Percentiles rank a stretch among this genome's conserved stretches.
phyloP scores from a whole-genome alignment of 2,888 invertebrate genomes.

The Luffia ferchaultella region DNA sequence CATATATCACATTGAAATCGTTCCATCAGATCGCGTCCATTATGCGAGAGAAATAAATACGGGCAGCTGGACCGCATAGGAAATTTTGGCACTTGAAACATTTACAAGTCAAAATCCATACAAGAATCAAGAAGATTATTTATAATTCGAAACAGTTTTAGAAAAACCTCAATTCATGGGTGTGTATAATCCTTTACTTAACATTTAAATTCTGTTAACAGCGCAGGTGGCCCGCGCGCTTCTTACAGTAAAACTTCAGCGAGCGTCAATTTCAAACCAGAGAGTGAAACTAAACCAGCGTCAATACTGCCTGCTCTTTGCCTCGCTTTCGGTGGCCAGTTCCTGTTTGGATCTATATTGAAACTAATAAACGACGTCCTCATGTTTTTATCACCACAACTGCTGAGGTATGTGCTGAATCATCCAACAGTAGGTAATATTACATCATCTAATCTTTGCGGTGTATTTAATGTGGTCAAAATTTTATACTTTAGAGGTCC shows the following conservation, averaged over 20 bases:
- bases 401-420: conserved; percentile 75
- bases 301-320: conserved; percentile 86
- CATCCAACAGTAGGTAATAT: background rate
- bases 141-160: too few species aligned
- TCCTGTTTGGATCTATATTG: conserved; percentile 83
- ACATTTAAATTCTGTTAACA: conserved; percentile 13
- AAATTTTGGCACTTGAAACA: too few species aligned
- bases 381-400: conserved; percentile 89
- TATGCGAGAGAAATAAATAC: too few species aligned
- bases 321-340: conserved; percentile 87
- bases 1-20: too few species aligned
- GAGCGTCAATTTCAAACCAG: conserved; percentile 77
- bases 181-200: too few species aligned
- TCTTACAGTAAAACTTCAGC: conserved; percentile 74
- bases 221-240: conserved; percentile 59
- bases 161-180: too few species aligned
- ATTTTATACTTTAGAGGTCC: background rate
- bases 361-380: conserved; percentile 86
- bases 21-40: too few species aligned
- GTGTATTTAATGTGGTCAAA: background rate
- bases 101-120: too few species aligned
- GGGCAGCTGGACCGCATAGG: too few species aligned
- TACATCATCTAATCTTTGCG: background rate
- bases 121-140: too few species aligned
- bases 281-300: conserved; percentile 73